A percentile compares a stretch with the other conserved stretches of the same genome.
Evolutionary conservation across 2,888 invertebrate genomes (phyloP).

Genomic region (Diaphora mendica): DNA sequence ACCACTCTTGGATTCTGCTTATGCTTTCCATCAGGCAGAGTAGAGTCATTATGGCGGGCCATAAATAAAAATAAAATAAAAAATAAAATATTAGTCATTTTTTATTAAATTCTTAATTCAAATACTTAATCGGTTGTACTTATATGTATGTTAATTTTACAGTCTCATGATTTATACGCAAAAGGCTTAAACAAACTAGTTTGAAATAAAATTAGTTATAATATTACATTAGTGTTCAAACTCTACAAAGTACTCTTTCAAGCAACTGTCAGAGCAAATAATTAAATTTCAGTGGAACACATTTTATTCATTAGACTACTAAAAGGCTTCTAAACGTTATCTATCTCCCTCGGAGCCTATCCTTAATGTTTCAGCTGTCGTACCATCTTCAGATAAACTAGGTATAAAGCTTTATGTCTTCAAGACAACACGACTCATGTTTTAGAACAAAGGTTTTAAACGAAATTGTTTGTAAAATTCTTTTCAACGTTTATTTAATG

Average conservation of each 20-base stretch:
- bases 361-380: slow-evolving; percentile 1
- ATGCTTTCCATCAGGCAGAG: no score
- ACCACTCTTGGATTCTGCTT: no score
- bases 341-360: slow-evolving; percentile 2
- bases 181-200: neutral
- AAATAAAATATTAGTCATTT: neutral
- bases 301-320: slow-evolving; percentile 8
- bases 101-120: neutral
- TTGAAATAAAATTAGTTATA: neutral
- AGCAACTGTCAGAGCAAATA: slow-evolving; percentile 1
- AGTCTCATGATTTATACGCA: neutral
- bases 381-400: slow-evolving; percentile 1
- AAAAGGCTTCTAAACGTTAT: slow-evolving; percentile 5
- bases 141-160: neutral
- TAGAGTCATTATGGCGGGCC: no score
- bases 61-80: no score
- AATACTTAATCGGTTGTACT: no score
- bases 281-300: slow-evolving; percentile 3
- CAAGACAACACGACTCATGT: neutral
- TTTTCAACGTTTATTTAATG: neutral
- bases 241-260: neutral
- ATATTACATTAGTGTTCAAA: neutral
- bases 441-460: neutral
- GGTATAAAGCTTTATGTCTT: slow-evolving; percentile 1
- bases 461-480: neutral